phyloP scores from a whole-genome alignment of 1,140 invertebrate species.

The Amyelois transitella region DNA sequence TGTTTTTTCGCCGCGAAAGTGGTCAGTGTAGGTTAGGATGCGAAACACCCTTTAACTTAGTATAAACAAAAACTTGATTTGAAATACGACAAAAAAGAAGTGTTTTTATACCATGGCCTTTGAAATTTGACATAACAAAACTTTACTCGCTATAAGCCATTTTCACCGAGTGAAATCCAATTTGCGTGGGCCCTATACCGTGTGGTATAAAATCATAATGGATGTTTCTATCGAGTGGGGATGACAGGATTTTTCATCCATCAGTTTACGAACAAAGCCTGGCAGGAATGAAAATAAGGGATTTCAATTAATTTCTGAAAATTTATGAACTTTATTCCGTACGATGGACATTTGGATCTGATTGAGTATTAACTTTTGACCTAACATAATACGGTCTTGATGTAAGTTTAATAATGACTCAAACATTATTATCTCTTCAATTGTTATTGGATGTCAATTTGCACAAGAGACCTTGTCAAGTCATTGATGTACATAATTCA shows the following conservation, averaged over 20 bases:
- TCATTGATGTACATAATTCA: background rate
- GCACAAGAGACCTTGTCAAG: background rate
- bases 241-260: background rate
- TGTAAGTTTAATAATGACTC: too few relatives aligned
- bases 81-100: too few relatives aligned
- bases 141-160: background rate
- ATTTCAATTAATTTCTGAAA: background rate
- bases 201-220: background rate
- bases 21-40: too few relatives aligned
- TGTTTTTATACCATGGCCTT: too few relatives aligned
- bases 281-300: background rate
- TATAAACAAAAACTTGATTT: too few relatives aligned
- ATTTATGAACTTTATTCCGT: background rate
- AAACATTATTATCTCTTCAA: too few relatives aligned
- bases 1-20: too few relatives aligned
- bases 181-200: background rate
- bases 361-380: too few relatives aligned
- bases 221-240: background rate
- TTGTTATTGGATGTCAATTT: background rate
- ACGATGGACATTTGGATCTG: too few relatives aligned
- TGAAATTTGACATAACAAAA: too few relatives aligned
- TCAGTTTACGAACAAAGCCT: background rate
- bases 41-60: too few relatives aligned
- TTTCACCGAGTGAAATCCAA: background rate
- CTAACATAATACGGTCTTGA: too few relatives aligned